These are phyloP conservation scores for Myrmecophaga tridactyla DNA, from an alignment of 2,113 vertebrate species.

Conservation along the genomic window DNA sequence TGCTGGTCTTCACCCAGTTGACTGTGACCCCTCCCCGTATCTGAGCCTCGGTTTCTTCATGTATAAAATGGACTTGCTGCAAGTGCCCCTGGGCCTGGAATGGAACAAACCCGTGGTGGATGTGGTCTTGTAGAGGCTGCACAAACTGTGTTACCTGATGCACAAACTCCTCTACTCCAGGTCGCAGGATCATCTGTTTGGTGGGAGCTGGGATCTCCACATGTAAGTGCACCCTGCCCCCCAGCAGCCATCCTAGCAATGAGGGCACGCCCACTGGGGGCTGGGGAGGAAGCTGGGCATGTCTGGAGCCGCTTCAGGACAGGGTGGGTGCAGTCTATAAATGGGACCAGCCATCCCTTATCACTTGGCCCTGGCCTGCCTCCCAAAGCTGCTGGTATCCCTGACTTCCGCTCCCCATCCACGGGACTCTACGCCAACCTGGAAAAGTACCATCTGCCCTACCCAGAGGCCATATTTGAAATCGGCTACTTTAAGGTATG, in stretches of 20 bases:
- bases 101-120: not conserved
- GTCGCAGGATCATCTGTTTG: slow-evolving; percentile 93
- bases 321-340: rapidly evolving
- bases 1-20: not conserved
- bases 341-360: not conserved
- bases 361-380: rapidly evolving
- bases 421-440: slow-evolving; percentile 94
- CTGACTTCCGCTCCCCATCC: slow-evolving; percentile 93
- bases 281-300: not conserved
- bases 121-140: not conserved
- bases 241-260: not conserved
- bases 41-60: not conserved
- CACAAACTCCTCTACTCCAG: slow-evolving; percentile 72
- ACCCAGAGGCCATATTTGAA: slow-evolving; percentile 95
- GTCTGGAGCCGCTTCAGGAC: no score
- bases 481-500: slow-evolving; percentile 92
- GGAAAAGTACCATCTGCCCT: slow-evolving; percentile 91
- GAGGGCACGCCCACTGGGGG: no score
- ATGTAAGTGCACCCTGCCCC: slow-evolving; percentile 80
- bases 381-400: slow-evolving; percentile 91
- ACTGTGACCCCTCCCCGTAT: not conserved
- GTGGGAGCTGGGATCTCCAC: slow-evolving; percentile 94
- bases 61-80: not conserved
- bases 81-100: not conserved
- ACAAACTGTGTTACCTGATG: not conserved